Base-by-base conservation (phyloP, 30 jellyfish, hydroid and myxozoan species). In the Nemopilema nomurai region DNA sequence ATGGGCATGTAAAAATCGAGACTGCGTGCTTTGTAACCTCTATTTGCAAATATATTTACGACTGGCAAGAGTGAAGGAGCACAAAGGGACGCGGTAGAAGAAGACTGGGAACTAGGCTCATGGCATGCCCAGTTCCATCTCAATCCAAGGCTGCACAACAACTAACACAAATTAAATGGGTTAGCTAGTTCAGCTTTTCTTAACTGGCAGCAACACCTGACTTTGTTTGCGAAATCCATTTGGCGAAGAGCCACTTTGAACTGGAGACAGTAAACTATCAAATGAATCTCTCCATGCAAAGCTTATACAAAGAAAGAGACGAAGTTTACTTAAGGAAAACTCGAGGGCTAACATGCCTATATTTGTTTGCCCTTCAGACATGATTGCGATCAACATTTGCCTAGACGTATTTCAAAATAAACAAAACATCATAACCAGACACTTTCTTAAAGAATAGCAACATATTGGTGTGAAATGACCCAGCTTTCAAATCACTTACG, bases 381-480 rank as follows among this genome's bases (percentile, higher is more conserved):
- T 82, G 76, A 65, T 30, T n/a, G 78, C 18, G 23, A 29, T 23
- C 71, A 69, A 69, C 32, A 57, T 82, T 67, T 68, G 32, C 65
- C 30, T 18, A 23, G 49, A 27, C 78, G 71, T 51, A 50, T 9
- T 26, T 33, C 80, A 49, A 28, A 63, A 41, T 82, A 28, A 69
- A 82, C 77, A 82, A 69, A 53, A 27, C 77, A 17, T n/a, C 64
- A 8, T 69, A 66, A 18, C 23, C 69, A 79, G 62, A 79, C 89
- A 66, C 80, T 62, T 62, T 51, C 51, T 65, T 30, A 62, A 18
- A 18, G 80, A 79, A 62, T 79, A 77, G 67, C 52, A 77, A 32
- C 87, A 77, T 62, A 53, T 64, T 41, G 51, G 89, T 65, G 80
- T 17, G 89, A 79, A 79, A 63, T 77, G n/a, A 49, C 85, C 57